Base-by-base conservation (phyloP, 2,797 vertebrate genomes). In the Ibycter americanus region DNA sequence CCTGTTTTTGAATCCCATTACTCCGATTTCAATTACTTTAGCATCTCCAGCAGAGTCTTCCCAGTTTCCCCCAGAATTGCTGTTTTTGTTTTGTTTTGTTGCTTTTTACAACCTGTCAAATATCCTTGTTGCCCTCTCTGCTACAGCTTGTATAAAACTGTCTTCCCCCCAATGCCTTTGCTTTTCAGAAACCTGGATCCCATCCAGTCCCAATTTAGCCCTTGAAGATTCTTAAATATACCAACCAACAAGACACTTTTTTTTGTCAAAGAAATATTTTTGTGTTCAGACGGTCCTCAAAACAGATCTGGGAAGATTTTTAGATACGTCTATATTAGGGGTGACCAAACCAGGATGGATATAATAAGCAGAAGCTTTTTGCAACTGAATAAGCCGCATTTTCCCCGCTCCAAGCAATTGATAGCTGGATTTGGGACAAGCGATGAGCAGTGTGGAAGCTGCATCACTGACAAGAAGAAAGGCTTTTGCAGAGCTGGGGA, bases 251-350 rank as follows among this genome's bases (percentile, higher is more conserved):
- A 89, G 93, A 92, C 90, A 46, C 89, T 74, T 97, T 89, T 89
- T 97, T 89, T 96, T 96, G 85, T 92, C 70, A 44, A 49, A 22
- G 40, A 93, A 91, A 94, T 87, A 88, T 93, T 94, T 87, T 81
- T 86, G 46, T 66, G 87, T 93, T 88, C 94, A 26, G 93, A 93
- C 76, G 65, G 90, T 26, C 72, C 96, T 87, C 73, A 27, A 95
- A 97, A 98, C 96, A 97, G 96, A 97, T 62, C 96, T 87, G 87
- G 89, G 91, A 95, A 95, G 93, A 96, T 89, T 93, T 96, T 82
- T 58, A 11, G 52, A 71, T 8, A 70, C 93, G 95, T 83, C 95
- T 93, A 59, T 89, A 94, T 77, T 79, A 96, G 94, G 91, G 91
- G 85, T 19, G 78, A 58, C 52, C 59, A 38, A 29, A 49, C 42